Evolutionary conservation across 2,797 vertebrate species (phyloP), one percentile per base, ranked within the genome.

Genomic region (Chloroceryle amazona): DNA sequence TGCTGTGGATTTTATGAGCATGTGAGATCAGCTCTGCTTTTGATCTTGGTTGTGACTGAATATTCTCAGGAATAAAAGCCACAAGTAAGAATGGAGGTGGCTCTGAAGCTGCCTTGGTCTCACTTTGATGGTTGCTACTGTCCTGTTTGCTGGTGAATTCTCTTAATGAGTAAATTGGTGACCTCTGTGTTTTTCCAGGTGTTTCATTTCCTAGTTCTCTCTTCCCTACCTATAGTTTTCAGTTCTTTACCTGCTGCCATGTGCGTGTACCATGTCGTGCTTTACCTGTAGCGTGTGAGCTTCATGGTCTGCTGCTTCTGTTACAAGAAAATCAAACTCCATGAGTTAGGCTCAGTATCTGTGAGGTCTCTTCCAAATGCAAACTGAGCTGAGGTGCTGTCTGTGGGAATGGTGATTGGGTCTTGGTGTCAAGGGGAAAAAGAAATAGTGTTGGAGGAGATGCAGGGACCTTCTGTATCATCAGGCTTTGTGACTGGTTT

Each of bases 401-500:
- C n/a, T 52, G 23, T 81, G 49, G 52, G 44, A 88, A 72, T 15
- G 33, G 57, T 81, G 42, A 44, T 52, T 25, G 26, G 31, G 20
- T 46, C 80, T 63, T 14, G 5, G 3, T 22, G 16, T 6, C 6
- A 4, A 63, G 29, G 31, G 23, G 17, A 4, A 31, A n/a, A 23
- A 12, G 71, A 61, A n/a, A 1, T 7, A 52, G 18, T 15, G 3
- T 1, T 75, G 76, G 41, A 49, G 54, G n/a, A 81, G 74, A 41
- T 22, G 5, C 25, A 49, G 35, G 39, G 37, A 29, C 17, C 66
- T 92, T 62, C 42, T 60, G 16, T 66, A 16, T 90, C 35, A n/a
- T 67, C 61, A 83, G 65, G 58, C 54, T 89, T 39, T 46, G 10
- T 0, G 8, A 55, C 89, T 94, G 73, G 89, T 85, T 94, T 90